phyloP scores from a whole-genome alignment of 2,888 invertebrate genomes.

The Latrodectus hesperus region DNA sequence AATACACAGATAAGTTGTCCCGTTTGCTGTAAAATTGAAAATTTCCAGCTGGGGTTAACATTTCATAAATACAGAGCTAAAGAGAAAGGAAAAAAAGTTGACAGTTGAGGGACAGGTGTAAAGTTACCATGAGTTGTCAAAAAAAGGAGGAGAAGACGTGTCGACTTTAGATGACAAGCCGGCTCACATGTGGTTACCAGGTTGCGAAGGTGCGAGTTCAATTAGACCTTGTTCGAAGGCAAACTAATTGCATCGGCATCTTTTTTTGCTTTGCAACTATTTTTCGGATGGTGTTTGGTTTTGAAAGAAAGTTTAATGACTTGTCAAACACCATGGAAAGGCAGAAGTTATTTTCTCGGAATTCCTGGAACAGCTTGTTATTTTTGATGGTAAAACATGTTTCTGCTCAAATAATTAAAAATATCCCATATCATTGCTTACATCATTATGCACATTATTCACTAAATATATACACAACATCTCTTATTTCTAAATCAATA shows the following conservation, averaged over 20 bases:
- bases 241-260: not conserved
- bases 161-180: not conserved
- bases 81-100: not conserved
- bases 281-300: not conserved
- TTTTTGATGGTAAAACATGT: too few species aligned
- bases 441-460: too few species aligned
- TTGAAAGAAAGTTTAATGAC: not conserved
- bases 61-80: not conserved
- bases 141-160: not conserved
- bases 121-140: not conserved
- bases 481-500: too few species aligned
- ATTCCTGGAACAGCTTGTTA: too few species aligned
- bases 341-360: too few species aligned
- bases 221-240: not conserved
- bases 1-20: not conserved
- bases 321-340: too few species aligned
- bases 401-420: too few species aligned
- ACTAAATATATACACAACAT: too few species aligned
- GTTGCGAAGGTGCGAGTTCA: not conserved
- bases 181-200: not conserved
- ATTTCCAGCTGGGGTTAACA: not conserved
- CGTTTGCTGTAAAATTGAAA: not conserved
- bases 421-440: too few species aligned
- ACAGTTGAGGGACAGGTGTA: constrained; percentile 2
- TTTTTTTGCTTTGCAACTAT: not conserved